These are phyloP conservation scores for Chloromyia formosa DNA, from an alignment of 2,888 invertebrate genomes.

Conservation along the genomic window DNA sequence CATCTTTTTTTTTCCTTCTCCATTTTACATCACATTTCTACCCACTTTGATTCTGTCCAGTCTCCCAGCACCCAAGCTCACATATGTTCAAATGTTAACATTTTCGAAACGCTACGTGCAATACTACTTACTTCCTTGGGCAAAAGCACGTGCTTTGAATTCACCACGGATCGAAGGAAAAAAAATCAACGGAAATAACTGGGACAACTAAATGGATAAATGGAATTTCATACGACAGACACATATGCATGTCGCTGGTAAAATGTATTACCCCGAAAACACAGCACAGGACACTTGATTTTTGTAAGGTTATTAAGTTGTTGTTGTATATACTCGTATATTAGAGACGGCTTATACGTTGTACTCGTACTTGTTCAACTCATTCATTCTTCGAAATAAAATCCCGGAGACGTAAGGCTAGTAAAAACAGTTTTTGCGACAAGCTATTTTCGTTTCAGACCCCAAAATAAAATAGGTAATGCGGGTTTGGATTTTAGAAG, in stretches of 20 bases:
- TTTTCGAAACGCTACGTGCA: constrained; percentile 23
- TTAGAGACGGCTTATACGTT: not conserved
- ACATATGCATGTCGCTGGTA: constrained; percentile 31
- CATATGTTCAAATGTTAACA: constrained; percentile 18
- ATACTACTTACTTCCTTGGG: constrained; percentile 9
- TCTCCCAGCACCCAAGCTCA: not conserved
- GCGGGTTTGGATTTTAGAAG: not conserved
- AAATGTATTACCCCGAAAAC: constrained; percentile 15
- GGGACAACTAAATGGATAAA: constrained; percentile 26
- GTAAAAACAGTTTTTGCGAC: constrained; percentile 14
- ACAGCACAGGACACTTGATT: constrained; percentile 18
- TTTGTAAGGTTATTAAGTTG: constrained; percentile 6
- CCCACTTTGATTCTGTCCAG: not conserved
- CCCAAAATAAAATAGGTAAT: not conserved
- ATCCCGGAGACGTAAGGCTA: not conserved
- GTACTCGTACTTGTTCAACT: too few species aligned
- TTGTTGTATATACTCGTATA: not conserved
- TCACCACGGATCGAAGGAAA: constrained; percentile 8
- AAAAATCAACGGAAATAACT: constrained; percentile 14
- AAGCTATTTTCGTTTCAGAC: not conserved
- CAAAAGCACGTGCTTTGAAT: constrained; percentile 43
- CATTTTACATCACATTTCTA: not conserved
- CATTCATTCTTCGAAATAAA: too few species aligned
- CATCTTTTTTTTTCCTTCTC: not conserved
- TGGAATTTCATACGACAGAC: constrained; percentile 30